Conservation (phyloP, 2,797 vertebrate species). For the Gymnocypris eckloni region DNA sequence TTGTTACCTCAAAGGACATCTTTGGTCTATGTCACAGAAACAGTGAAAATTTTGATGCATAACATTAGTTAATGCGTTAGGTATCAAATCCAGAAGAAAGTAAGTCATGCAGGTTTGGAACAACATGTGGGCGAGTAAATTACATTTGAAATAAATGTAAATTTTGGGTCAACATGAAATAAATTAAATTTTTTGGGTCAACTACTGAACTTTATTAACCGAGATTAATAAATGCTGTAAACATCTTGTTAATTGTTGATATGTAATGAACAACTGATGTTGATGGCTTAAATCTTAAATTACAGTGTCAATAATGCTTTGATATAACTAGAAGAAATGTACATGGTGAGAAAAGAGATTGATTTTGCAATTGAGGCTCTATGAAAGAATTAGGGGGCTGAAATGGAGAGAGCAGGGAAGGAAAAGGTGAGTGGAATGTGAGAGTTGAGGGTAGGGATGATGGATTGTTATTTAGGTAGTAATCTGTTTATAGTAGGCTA, state of each 20-base stretch:
- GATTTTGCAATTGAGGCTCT: background rate
- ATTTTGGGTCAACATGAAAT: background rate
- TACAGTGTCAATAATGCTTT: background rate
- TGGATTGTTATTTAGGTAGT: slow-evolving; percentile 35
- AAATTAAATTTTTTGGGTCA: background rate
- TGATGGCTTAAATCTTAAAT: background rate
- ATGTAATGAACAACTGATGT: background rate
- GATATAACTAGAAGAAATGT: background rate
- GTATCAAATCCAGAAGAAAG: background rate
- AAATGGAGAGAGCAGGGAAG: slow-evolving; percentile 2
- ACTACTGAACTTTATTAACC: background rate
- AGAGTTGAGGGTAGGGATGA: slow-evolving; percentile 21
- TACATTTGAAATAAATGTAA: background rate
- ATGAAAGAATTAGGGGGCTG: background rate
- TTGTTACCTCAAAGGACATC: background rate
- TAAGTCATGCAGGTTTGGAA: background rate
- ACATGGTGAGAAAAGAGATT: background rate
- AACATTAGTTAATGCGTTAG: background rate
- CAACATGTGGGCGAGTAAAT: background rate
- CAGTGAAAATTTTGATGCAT: background rate
- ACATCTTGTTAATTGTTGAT: background rate
- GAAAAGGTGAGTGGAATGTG: slow-evolving; percentile 28
- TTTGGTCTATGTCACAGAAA: background rate
- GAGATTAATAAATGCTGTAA: background rate
- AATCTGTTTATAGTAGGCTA: slow-evolving; percentile 47